Conservation (phyloP, 2,797 vertebrate genomes). For the Cygnus olor region DNA sequence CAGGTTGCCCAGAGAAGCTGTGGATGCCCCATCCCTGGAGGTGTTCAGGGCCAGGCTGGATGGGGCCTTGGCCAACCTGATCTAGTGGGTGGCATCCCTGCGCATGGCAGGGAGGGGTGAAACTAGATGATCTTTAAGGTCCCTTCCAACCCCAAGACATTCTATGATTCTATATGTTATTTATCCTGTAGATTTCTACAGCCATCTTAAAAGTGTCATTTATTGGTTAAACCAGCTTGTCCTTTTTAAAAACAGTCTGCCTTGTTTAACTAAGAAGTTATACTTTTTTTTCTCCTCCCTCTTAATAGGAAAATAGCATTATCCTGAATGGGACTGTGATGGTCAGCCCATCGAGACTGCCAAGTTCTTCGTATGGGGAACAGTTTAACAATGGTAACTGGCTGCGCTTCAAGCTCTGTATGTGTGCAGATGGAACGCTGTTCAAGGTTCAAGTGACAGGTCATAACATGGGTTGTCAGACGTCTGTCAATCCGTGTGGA, state of each 20-base stretch:
- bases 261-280: background rate
- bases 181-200: background rate
- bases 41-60: no score
- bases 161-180: background rate
- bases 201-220: background rate
- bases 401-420: conserved; percentile 96
- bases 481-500: conserved; percentile 90
- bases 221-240: background rate
- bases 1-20: no score
- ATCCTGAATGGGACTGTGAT: conserved; percentile 94
- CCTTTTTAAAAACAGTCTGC: background rate
- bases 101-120: no score
- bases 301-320: conserved; percentile 91
- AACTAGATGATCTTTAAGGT: no score
- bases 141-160: no score
- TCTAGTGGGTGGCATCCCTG: no score
- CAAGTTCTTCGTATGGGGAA: conserved; percentile 83
- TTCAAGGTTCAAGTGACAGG: conserved; percentile 94
- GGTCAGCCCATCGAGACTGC: conserved; percentile 90
- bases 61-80: no score
- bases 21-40: no score
- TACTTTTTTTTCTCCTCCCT: background rate
- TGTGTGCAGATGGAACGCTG: conserved; percentile 94
- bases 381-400: conserved; percentile 82
- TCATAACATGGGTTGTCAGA: conserved; percentile 95